Conservation (phyloP, 2,797 vertebrate species). For the Acomys russatus region DNA sequence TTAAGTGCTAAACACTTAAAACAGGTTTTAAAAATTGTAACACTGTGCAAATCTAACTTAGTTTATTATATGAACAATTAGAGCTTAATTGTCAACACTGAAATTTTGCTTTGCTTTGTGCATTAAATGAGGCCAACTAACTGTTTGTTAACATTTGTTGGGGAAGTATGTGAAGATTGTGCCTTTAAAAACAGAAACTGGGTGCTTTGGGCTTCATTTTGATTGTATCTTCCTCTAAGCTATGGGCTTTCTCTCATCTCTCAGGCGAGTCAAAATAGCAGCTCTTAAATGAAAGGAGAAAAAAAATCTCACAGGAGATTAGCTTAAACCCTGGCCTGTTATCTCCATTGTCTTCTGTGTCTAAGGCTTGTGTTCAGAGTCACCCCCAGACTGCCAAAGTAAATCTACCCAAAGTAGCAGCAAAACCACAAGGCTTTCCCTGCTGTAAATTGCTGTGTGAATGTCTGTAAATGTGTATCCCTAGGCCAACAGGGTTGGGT, state of each 20-base stretch:
- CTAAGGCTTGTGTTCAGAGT: conserved; percentile 13
- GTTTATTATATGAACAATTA: conserved; percentile 66
- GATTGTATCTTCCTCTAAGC: conserved; percentile 44
- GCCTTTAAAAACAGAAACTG: conserved; percentile 55
- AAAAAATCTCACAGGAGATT: conserved; percentile 64
- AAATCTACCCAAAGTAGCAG: conserved; percentile 34
- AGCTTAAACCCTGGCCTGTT: conserved; percentile 38
- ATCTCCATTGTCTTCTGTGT: background rate
- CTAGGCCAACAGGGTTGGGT: background rate
- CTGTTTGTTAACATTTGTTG: conserved; percentile 9
- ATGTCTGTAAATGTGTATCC: background rate
- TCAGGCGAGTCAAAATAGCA: conserved; percentile 39
- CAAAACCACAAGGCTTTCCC: conserved; percentile 46
- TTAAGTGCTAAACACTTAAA: conserved; percentile 59
- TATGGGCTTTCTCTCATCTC: conserved; percentile 67
- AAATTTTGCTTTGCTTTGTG: conserved; percentile 66
- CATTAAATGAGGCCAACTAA: conserved; percentile 35
- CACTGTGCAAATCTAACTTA: conserved; percentile 19
- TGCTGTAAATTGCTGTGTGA: background rate
- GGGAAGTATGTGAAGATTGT: background rate
- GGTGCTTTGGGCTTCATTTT: conserved; percentile 46
- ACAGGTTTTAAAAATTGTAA: conserved; percentile 42
- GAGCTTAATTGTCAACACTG: conserved; percentile 13
- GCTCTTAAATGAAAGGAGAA: conserved; percentile 72
- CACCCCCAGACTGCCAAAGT: conserved; percentile 46